These are phyloP conservation scores for Drosophila tanythrix DNA, from an alignment of 2,888 invertebrate species.

Conservation along the genomic window DNA sequence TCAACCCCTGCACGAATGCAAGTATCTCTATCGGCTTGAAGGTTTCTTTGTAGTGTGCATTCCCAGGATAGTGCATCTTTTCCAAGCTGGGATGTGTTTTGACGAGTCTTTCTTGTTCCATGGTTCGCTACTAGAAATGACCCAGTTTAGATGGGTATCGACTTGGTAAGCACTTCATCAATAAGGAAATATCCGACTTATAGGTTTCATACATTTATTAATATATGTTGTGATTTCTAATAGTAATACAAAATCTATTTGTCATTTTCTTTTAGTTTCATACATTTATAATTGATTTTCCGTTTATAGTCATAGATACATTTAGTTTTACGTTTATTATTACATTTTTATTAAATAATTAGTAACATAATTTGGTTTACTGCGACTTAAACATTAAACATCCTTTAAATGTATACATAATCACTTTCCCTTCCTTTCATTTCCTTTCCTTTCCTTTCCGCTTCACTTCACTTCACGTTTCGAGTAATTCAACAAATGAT, in stretches of 20 bases:
- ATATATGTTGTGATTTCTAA: conserved; percentile 56
- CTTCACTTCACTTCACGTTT: conserved; percentile 40
- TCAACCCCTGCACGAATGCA: background rate
- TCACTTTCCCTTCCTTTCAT: conserved; percentile 30
- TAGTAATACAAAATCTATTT: conserved; percentile 72
- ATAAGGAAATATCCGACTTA: background rate
- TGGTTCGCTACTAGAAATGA: background rate
- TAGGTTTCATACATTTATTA: conserved; percentile 43
- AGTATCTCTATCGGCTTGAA: background rate
- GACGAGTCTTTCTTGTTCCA: background rate
- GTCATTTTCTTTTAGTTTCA: conserved; percentile 45
- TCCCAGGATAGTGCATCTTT: background rate
- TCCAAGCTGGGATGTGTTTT: background rate
- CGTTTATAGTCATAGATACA: conserved; percentile 65
- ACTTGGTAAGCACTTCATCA: background rate
- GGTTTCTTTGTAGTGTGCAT: background rate
- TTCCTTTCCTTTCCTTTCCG: conserved; percentile 6
- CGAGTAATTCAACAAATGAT: conserved; percentile 51
- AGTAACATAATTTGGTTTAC: conserved; percentile 79
- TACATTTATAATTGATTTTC: conserved; percentile 69
- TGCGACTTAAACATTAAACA: conserved; percentile 73
- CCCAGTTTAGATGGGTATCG: background rate
- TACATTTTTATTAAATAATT: conserved; percentile 69
- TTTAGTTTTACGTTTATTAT: conserved; percentile 49
- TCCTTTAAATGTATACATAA: conserved; percentile 62